A percentile compares a stretch with the other conserved stretches of the same genome.
Evolutionary conservation across 2,797 vertebrate genomes (phyloP).

Genomic region (Zalophus californianus): DNA sequence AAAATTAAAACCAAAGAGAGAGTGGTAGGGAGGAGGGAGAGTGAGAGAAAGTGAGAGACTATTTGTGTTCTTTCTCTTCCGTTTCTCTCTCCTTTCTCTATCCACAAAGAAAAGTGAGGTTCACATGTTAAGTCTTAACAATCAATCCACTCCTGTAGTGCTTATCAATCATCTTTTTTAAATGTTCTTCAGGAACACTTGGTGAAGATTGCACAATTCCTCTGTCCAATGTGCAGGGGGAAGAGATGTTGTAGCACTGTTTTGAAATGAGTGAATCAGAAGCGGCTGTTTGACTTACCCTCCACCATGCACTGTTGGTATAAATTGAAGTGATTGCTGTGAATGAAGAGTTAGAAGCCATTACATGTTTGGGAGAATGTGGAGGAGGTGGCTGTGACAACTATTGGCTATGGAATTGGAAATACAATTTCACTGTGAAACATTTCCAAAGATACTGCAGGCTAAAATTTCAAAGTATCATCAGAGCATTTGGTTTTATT

Average conservation of each 20-base stretch:
- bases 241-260: not conserved
- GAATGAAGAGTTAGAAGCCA: slow-evolving; percentile 3
- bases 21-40: not conserved
- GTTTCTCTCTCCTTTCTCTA: not conserved
- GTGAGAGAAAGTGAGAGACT: not conserved
- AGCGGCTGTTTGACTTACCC: slow-evolving; percentile 19
- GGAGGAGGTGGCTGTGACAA: slow-evolving; percentile 14
- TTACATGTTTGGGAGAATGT: not conserved
- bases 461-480: slow-evolving; percentile 70
- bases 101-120: not conserved
- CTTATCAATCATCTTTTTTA: not conserved
- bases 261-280: slow-evolving; percentile 34
- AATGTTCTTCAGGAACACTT: slow-evolving; percentile 51
- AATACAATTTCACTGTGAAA: slow-evolving; percentile 68
- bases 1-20: not conserved
- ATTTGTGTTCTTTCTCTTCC: not conserved
- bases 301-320: not conserved
- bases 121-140: not conserved
- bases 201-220: not conserved
- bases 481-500: slow-evolving; percentile 52
- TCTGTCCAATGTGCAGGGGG: not conserved
- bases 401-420: slow-evolving; percentile 61
- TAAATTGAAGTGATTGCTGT: not conserved
- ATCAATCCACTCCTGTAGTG: not conserved
- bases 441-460: slow-evolving; percentile 71